A percentile compares a stretch with the other conserved stretches of the same genome.
Evolutionary conservation across 2,888 invertebrate genomes (phyloP).

Genomic region (Mythimna pallens): DNA sequence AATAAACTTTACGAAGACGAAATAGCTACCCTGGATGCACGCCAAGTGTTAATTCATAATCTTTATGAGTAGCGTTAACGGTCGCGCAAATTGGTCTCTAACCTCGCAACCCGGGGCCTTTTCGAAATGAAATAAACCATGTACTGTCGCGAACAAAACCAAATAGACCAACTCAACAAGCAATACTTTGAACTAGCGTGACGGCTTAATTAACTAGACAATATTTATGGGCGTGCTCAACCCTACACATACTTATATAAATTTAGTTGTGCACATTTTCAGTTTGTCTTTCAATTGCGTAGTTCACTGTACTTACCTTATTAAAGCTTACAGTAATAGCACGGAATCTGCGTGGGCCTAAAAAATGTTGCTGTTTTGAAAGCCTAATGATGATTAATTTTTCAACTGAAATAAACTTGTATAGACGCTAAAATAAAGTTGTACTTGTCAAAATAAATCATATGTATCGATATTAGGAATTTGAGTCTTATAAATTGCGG

Average conservation of each 20-base stretch:
- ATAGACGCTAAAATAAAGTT: conserved; percentile 24
- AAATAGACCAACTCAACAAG: conserved; percentile 31
- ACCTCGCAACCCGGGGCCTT: conserved; percentile 41
- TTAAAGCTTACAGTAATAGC: conserved; percentile 27
- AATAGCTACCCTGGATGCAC: conserved; percentile 73
- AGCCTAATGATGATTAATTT: conserved; percentile 55
- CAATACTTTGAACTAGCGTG: conserved; percentile 52
- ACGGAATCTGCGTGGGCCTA: conserved; percentile 43
- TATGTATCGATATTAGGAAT: not conserved
- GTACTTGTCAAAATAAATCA: conserved; percentile 40
- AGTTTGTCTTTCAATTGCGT: conserved; percentile 23
- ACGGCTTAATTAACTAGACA: conserved; percentile 56
- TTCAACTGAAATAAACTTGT: conserved; percentile 34
- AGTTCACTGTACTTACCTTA: conserved; percentile 25
- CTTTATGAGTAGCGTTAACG: conserved; percentile 81
- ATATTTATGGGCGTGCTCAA: conserved; percentile 52
- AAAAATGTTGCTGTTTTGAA: conserved; percentile 47
- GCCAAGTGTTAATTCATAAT: conserved; percentile 88
- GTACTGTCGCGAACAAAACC: conserved; percentile 42
- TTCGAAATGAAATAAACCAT: conserved; percentile 45
- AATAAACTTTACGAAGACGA: conserved; percentile 77
- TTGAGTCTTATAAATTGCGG: conserved; percentile 12
- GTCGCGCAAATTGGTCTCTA: conserved; percentile 68
- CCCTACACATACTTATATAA: conserved; percentile 24
- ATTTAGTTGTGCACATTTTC: conserved; percentile 18